Percentiles rank a stretch among this genome's conserved stretches.
Evolutionary conservation across 1,140 invertebrate genomes (phyloP).

Genomic region (Drosophila sturtevanti): DNA sequence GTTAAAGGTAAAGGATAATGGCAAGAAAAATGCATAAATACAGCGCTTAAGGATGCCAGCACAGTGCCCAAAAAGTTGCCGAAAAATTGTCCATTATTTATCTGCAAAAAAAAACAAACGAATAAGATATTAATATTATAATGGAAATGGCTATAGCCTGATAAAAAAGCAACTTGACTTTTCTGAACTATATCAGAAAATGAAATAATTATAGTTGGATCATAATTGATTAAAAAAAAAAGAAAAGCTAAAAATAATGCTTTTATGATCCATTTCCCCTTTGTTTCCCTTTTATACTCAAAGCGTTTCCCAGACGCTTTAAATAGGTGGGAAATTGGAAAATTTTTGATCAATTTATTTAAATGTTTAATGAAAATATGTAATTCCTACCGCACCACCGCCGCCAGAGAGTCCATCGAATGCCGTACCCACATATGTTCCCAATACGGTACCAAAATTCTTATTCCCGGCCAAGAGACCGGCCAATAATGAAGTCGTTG

Average conservation of each 20-base stretch:
- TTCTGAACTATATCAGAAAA: too few species aligned
- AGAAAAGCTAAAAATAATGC: too few species aligned
- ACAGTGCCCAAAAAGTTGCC: slow-evolving; percentile 82
- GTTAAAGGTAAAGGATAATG: slow-evolving; percentile 10
- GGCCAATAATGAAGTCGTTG: slow-evolving; percentile 74
- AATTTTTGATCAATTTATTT: too few species aligned
- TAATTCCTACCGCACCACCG: slow-evolving; percentile 83
- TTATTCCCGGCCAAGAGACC: slow-evolving; percentile 82
- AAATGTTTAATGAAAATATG: background rate
- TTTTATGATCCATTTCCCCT: too few species aligned
- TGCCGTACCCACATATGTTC: slow-evolving; percentile 83
- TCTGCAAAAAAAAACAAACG: slow-evolving; percentile 45
- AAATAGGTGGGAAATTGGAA: too few species aligned
- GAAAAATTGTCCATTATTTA: slow-evolving; percentile 82
- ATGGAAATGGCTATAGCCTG: too few species aligned
- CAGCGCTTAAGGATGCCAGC: slow-evolving; percentile 79
- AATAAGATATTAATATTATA: too few species aligned
- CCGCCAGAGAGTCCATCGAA: slow-evolving; percentile 84
- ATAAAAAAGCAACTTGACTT: too few species aligned
- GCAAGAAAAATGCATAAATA: slow-evolving; percentile 59
- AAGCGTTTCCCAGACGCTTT: too few species aligned
- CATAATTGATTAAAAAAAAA: too few species aligned
- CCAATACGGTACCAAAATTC: slow-evolving; percentile 83
- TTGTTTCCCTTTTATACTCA: too few species aligned
- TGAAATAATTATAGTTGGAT: too few species aligned